These are phyloP conservation scores for Dermochelys coriacea DNA, from an alignment of 2,797 vertebrate species.

Conservation along the genomic window DNA sequence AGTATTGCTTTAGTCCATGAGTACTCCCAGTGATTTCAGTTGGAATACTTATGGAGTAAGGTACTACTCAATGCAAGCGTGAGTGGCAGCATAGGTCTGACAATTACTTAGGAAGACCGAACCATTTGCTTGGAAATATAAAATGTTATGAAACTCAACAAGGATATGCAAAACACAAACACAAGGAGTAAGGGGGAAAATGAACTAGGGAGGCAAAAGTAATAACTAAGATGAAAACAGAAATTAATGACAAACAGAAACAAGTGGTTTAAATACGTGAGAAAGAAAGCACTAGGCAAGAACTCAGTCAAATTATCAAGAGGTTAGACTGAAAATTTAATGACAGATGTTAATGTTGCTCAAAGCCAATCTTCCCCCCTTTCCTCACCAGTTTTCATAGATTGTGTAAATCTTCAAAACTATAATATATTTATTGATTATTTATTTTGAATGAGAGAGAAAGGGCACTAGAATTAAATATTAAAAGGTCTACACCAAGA, in stretches of 20 bases:
- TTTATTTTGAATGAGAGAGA: conserved; percentile 4
- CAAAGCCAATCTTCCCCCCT: neutral
- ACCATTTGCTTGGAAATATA: neutral
- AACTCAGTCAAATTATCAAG: neutral
- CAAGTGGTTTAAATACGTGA: neutral
- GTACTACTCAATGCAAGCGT: neutral
- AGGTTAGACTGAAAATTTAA: neutral
- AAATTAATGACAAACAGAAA: neutral
- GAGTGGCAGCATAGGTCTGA: neutral
- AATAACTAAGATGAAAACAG: neutral
- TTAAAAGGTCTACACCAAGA: neutral
- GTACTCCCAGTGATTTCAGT: neutral
- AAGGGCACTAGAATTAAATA: neutral
- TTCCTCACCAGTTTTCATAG: neutral
- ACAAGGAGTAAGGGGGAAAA: neutral
- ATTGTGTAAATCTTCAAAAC: neutral
- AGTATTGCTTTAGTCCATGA: neutral
- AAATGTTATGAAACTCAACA: neutral
- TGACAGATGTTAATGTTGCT: neutral
- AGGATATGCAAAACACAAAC: neutral
- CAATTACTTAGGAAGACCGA: neutral
- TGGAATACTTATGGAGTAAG: neutral
- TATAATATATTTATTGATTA: neutral
- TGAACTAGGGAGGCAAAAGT: neutral
- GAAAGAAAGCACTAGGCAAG: neutral